Base-by-base conservation (phyloP, 2,113 vertebrate genomes). In the Anser cygnoides region DNA sequence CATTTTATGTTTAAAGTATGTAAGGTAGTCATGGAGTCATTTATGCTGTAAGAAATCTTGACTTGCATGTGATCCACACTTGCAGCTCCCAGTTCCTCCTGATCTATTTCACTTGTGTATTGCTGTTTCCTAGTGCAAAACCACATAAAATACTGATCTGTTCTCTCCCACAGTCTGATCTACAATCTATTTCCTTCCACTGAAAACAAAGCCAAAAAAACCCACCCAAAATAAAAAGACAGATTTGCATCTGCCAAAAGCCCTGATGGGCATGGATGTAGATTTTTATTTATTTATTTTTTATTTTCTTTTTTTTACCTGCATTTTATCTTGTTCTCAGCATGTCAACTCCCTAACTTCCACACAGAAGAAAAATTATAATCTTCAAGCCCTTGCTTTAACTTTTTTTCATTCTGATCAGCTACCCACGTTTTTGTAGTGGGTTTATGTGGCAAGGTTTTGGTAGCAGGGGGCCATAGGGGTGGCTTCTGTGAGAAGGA, bases 211-310 rank as follows among this genome's bases (percentile, higher is more conserved):
- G 8, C 26, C 44, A 35, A 49, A 33, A 62, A 14, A 23, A 9
- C 2, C 0, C 2, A 29, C 18, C 11, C 23, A 33, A 9, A 10
- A 41, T 15, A 66, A 50, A 52, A 21, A 29, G 46, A 21, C 39
- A 70, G 22, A 65, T 39, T 15, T 49, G 5, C 20, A 44, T 19
- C 20, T 13, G 29, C 20, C 17, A 71, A 57, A 84, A 70, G 7
- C 11, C 10, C 25, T 0, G 0, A 3, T 8, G 44, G 7, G 10
- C 10, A 62, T 18, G 29, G 13, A 50, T 17, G 10, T 4, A 71
- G 37, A 31, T 8, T 11, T 13, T 1, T 8, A 67, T 54, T 43
- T 43, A 26, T 19, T 46, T 8, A 67, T 49, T 43, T 43, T 8
- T 11, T 17, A 1, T 8, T 13, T 17, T n/a, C n/a, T n/a, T 1